Percentiles rank a stretch among this genome's conserved stretches.
These are phyloP conservation scores for Mesocentrotus franciscanus DNA, from an alignment of 53 echinoderm and acorn worm species.

Conservation along the genomic window DNA sequence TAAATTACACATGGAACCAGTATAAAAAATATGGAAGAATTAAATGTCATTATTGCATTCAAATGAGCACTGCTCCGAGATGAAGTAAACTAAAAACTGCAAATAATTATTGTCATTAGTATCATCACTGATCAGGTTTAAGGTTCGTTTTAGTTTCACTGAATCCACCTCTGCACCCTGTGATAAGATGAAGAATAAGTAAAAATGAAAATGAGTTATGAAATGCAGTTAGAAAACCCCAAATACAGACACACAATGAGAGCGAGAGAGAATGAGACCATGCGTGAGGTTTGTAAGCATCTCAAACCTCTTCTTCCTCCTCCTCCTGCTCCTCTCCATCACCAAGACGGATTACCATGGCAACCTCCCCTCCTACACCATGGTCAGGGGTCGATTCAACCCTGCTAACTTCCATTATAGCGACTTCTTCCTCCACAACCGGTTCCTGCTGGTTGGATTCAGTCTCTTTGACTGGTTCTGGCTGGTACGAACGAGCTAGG, in stretches of 20 bases:
- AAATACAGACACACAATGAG: slow-evolving; percentile 19
- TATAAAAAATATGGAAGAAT: neutral
- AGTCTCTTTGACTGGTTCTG: slow-evolving; percentile 49
- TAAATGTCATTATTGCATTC: neutral
- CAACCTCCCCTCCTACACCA: slow-evolving; percentile 6
- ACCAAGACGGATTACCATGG: slow-evolving; percentile 3
- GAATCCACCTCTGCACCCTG: neutral
- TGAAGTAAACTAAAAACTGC: neutral
- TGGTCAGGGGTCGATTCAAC: slow-evolving; percentile 35
- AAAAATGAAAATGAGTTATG: slow-evolving; percentile 25
- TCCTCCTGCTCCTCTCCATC: slow-evolving; percentile 11
- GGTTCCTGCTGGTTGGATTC: slow-evolving; percentile 30
- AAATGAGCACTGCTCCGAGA: neutral
- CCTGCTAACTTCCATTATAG: neutral
- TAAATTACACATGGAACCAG: neutral
- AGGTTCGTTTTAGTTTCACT: neutral
- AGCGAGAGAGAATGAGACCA: slow-evolving; percentile 29
- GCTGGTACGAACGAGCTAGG: slow-evolving; percentile 10
- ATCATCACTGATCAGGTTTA: neutral
- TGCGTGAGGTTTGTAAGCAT: slow-evolving; percentile 41
- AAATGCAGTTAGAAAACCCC: slow-evolving; percentile 38
- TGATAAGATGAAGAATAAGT: slow-evolving; percentile 11
- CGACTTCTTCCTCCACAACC: slow-evolving; percentile 34
- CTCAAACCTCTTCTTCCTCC: slow-evolving; percentile 53
- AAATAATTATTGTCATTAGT: slow-evolving; percentile 13